A percentile compares a stretch with the other conserved stretches of the same genome.
These are phyloP conservation scores for Oplegnathus fasciatus DNA, from an alignment of 2,113 vertebrate species.

Conservation along the genomic window DNA sequence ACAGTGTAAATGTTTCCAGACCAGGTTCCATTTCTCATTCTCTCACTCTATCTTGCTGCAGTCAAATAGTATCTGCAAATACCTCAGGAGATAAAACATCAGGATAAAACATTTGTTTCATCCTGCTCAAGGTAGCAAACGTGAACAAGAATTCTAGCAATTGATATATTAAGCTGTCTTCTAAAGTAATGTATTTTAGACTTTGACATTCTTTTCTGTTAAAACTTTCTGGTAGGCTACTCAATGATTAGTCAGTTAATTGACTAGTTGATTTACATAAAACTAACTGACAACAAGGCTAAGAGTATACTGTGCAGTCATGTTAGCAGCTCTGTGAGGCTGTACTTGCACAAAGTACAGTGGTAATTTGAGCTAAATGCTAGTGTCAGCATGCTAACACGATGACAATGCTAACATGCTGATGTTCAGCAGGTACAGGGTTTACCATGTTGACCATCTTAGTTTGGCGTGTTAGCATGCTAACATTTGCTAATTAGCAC, in stretches of 20 bases:
- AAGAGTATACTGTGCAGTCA: neutral
- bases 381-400: neutral
- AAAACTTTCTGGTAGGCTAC: neutral
- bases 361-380: neutral
- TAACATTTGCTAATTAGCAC: neutral
- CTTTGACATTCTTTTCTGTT: neutral
- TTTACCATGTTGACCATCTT: neutral
- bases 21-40: neutral
- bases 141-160: neutral
- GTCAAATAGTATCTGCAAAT: conserved; percentile 24
- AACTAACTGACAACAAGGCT: neutral
- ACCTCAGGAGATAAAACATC: no score
- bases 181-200: no score
- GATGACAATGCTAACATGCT: neutral
- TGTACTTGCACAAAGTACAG: no score
- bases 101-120: conserved; percentile 25
- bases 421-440: neutral
- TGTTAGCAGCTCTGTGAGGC: neutral
- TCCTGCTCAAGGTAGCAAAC: neutral
- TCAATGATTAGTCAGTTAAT: neutral
- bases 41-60: neutral
- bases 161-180: neutral
- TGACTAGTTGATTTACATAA: neutral
- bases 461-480: neutral
- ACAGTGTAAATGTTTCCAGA: conserved; percentile 26